phyloP scores from a whole-genome alignment of 2,797 vertebrate genomes.

The Hoplostethus mediterraneus region DNA sequence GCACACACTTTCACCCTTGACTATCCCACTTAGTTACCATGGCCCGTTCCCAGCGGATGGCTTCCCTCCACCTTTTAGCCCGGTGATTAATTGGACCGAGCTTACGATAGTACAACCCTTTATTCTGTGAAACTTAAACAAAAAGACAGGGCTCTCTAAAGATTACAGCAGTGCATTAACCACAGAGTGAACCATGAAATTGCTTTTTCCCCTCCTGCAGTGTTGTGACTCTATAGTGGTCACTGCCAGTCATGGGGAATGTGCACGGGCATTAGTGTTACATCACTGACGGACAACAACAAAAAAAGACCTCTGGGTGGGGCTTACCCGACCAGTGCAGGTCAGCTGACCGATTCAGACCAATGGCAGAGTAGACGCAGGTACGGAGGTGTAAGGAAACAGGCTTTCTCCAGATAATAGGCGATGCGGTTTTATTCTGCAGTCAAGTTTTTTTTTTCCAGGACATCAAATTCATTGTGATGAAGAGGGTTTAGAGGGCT shows the following conservation, averaged over 20 bases:
- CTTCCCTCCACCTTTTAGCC: slow-evolving; percentile 71
- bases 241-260: slow-evolving; percentile 65
- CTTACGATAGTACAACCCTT: slow-evolving; percentile 80
- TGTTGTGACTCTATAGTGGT: slow-evolving; percentile 76
- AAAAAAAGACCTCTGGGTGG: slow-evolving; percentile 45
- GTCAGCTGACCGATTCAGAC: slow-evolving; percentile 52
- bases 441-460: slow-evolving; percentile 62
- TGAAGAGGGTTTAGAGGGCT: slow-evolving; percentile 72
- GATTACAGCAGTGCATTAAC: slow-evolving; percentile 84
- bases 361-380: slow-evolving; percentile 13
- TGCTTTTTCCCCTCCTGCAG: slow-evolving; percentile 87
- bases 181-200: slow-evolving; percentile 89
- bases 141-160: slow-evolving; percentile 84
- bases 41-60: slow-evolving; percentile 47
- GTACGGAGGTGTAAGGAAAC: slow-evolving; percentile 22
- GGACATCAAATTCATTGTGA: slow-evolving; percentile 69
- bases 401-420: slow-evolving; percentile 30
- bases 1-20: slow-evolving; percentile 34
- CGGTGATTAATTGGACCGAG: slow-evolving; percentile 85
- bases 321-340: slow-evolving; percentile 13
- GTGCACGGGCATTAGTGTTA: slow-evolving; percentile 71
- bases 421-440: slow-evolving; percentile 48
- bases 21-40: slow-evolving; percentile 7
- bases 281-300: slow-evolving; percentile 74
- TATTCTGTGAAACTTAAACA: slow-evolving; percentile 86